A percentile compares a stretch with the other conserved stretches of the same genome.
These are phyloP conservation scores for Chiloscyllium plagiosum DNA, from an alignment of 2,113 vertebrate genomes.

Conservation along the genomic window DNA sequence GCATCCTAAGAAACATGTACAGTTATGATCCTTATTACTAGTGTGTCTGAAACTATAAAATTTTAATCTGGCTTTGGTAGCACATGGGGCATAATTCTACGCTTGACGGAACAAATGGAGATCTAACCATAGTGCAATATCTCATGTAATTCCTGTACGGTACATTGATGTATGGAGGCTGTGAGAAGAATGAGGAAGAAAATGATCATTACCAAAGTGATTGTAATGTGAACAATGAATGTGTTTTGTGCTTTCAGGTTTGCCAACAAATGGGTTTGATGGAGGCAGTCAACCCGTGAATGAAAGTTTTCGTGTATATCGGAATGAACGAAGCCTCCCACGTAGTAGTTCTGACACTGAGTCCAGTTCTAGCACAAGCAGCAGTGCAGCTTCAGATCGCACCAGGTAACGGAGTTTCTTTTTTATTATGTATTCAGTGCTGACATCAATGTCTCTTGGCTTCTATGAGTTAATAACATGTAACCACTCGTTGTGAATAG, in stretches of 20 bases:
- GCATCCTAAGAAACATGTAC: neutral
- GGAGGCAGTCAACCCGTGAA: constrained; percentile 85
- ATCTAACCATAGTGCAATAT: neutral
- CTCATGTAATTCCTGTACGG: neutral
- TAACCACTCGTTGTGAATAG: neutral
- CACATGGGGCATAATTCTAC: neutral
- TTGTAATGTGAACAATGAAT: neutral
- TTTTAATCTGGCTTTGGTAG: neutral
- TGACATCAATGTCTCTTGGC: neutral
- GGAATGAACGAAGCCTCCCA: constrained; percentile 85
- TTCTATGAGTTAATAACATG: neutral
- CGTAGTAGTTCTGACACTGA: constrained; percentile 95
- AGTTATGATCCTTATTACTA: neutral
- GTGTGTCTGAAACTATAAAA: neutral
- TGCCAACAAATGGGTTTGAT: constrained; percentile 90
- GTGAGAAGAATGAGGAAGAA: neutral
- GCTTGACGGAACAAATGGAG: neutral
- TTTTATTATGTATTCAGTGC: neutral
- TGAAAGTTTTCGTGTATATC: constrained; percentile 93
- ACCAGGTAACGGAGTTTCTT: constrained; percentile 70
- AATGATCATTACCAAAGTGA: neutral
- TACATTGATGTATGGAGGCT: neutral
- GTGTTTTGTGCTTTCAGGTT: constrained; percentile 54
- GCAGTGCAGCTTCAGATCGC: constrained; percentile 90
- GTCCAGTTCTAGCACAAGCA: constrained; percentile 93